These are phyloP conservation scores for Keiferia lycopersicella DNA, from an alignment of 2,888 invertebrate species.

Conservation along the genomic window DNA sequence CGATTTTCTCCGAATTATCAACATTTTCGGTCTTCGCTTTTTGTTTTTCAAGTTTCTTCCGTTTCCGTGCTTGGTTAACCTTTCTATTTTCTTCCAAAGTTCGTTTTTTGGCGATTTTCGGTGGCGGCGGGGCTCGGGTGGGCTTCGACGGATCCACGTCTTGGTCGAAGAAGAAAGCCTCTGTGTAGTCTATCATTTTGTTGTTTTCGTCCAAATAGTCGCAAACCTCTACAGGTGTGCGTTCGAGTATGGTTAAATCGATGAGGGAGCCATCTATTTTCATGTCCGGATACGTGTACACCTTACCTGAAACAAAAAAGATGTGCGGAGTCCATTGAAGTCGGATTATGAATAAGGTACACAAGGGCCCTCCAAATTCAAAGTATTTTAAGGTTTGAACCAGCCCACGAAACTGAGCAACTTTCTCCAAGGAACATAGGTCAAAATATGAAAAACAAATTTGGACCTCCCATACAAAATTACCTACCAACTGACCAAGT, in stretches of 20 bases:
- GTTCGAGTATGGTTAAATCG: background rate
- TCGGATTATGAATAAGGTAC: too few relatives aligned
- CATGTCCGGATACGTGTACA: conserved; percentile 23
- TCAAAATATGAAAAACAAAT: too few relatives aligned
- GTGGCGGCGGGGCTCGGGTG: background rate
- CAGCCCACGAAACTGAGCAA: too few relatives aligned
- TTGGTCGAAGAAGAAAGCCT: conserved; percentile 12
- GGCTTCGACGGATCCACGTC: background rate
- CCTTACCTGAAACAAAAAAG: conserved; percentile 5
- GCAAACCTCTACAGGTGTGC: background rate
- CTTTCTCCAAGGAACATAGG: too few relatives aligned
- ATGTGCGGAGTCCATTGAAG: too few relatives aligned
- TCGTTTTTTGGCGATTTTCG: background rate
- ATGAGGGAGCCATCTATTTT: conserved; percentile 20
- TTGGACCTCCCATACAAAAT: too few relatives aligned
- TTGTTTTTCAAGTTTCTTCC: background rate
- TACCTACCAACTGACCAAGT: too few relatives aligned
- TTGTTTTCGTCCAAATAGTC: conserved; percentile 27
- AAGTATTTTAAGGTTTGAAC: too few relatives aligned
- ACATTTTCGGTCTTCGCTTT: background rate
- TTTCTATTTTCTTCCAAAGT: background rate
- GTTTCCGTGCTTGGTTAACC: background rate
- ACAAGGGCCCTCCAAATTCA: too few relatives aligned
- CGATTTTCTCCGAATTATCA: too few relatives aligned
- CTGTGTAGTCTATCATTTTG: background rate